These are phyloP conservation scores for Laticauda laticaudata DNA, from an alignment of 2,113 vertebrate genomes.

Conservation along the genomic window DNA sequence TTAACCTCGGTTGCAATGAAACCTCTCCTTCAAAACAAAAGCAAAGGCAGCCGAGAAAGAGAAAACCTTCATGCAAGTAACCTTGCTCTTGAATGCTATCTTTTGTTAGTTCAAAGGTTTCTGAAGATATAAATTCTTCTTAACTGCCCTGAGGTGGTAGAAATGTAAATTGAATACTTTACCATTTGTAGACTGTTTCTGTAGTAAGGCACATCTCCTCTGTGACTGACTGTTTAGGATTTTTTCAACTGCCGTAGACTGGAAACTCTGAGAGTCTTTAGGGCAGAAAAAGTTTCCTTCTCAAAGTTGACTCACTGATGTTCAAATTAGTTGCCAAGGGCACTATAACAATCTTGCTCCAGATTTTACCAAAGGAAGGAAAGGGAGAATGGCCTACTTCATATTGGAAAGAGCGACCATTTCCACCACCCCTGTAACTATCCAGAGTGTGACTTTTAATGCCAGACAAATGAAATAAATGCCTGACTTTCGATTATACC, in stretches of 20 bases:
- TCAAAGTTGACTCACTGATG: conserved; percentile 76
- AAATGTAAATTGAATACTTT: conserved; percentile 84
- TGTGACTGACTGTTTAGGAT: conserved; percentile 80
- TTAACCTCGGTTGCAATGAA: conserved; percentile 41
- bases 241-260: conserved; percentile 83
- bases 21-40: conserved; percentile 59
- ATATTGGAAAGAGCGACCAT: conserved; percentile 53
- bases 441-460: conserved; percentile 43
- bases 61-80: conserved; percentile 61
- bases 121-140: conserved; percentile 81
- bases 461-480: conserved; percentile 63
- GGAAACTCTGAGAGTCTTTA: conserved; percentile 79
- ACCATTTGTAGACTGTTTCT: conserved; percentile 79
- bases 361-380: conserved; percentile 72
- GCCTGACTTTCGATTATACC: conserved; percentile 47
- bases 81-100: conserved; percentile 78
- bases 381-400: conserved; percentile 63
- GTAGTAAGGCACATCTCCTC: conserved; percentile 79
- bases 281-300: conserved; percentile 76
- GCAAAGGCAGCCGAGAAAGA: conserved; percentile 69
- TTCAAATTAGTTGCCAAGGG: conserved; percentile 83
- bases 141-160: conserved; percentile 76
- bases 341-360: conserved; percentile 75
- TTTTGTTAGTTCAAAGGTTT: conserved; percentile 84
- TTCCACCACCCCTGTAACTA: conserved; percentile 41